Evolutionary conservation across 2,113 vertebrate genomes (phyloP).

Genomic region (Ciconia stormi): DNA sequence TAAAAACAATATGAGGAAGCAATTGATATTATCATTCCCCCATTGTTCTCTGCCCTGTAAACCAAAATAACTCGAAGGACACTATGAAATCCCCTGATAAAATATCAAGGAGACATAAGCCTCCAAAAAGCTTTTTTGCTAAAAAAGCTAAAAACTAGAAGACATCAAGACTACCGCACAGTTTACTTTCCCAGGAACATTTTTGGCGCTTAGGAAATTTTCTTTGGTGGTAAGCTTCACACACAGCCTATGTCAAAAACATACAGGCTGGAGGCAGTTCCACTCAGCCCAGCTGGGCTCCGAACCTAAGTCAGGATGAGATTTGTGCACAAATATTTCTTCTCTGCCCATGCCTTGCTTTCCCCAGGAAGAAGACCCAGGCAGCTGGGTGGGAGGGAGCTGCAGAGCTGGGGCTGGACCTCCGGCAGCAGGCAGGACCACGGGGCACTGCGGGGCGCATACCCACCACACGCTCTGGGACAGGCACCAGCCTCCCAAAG

Average conservation of each 20-base stretch:
- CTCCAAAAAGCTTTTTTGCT: neutral
- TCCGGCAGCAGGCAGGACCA: neutral
- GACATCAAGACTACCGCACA: neutral
- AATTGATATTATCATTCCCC: conserved; percentile 53
- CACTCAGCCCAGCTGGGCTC: neutral
- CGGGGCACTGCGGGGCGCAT: accelerated
- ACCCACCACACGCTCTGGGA: accelerated
- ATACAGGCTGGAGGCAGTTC: neutral
- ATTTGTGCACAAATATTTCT: neutral
- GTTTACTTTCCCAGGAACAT: conserved; percentile 2
- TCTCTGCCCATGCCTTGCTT: neutral
- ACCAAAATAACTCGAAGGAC: conserved; percentile 52
- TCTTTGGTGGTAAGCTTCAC: neutral
- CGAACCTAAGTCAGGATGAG: neutral
- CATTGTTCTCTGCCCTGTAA: conserved; percentile 42
- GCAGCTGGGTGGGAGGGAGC: neutral
- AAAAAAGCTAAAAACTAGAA: neutral
- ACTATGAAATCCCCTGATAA: conserved; percentile 6
- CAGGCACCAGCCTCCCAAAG: neutral
- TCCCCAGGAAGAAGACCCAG: neutral
- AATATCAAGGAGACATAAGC: neutral
- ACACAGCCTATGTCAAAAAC: neutral
- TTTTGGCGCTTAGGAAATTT: neutral
- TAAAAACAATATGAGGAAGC: conserved; percentile 55
- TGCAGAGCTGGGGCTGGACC: neutral